Base-by-base conservation (phyloP, 2,888 invertebrate species). In the Philonicus albiceps region DNA sequence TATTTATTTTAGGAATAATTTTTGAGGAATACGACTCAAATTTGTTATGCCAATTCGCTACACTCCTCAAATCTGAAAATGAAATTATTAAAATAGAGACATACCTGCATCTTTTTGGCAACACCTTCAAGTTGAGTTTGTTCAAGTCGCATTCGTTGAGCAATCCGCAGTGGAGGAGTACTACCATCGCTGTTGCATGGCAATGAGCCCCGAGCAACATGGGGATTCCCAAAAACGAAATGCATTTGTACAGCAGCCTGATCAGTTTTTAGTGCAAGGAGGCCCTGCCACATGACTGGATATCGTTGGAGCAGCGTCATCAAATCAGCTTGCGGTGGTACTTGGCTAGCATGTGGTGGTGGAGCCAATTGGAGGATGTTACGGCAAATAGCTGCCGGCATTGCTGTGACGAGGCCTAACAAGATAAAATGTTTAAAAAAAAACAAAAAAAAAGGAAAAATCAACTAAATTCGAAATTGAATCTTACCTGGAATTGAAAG, bases 191-290 rank as follows among this genome's bases (percentile, higher is more conserved):
- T 95, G 91, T 96, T 95, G 88, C 96, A 95, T 76, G 98, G 98
- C 90, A 99, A 93, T 88, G 98, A 97, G 90, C 96, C 96, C 88
- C 96, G 95, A 11, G 98, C 98, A 88, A 99, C 97, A 89, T 94
- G 94, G 11, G 96, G 96, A 93, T 97, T 98, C 86, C 99, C 99
- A 90, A 97, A 97, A 88, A 99, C 98, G 93, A 98, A 98, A 93
- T 99, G 98, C 99, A 99, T 99, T 93, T 99, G 99, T 75, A 99
- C 99, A 37, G 97, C 97, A 6, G 98, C 98, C 90, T 97, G 97
- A 93, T 99, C 99, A 92, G 98, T 99, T 93, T 99, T 99, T 89
- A 99, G 93, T 0, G 98, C 98, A 89, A 99, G 93, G 87, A 97
- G 93, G 1, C 99, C 98, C 93, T 98, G 98, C 99, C 99, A 99